Conservation (phyloP, 2,888 invertebrate species). For the Tachystola acroxantha region DNA sequence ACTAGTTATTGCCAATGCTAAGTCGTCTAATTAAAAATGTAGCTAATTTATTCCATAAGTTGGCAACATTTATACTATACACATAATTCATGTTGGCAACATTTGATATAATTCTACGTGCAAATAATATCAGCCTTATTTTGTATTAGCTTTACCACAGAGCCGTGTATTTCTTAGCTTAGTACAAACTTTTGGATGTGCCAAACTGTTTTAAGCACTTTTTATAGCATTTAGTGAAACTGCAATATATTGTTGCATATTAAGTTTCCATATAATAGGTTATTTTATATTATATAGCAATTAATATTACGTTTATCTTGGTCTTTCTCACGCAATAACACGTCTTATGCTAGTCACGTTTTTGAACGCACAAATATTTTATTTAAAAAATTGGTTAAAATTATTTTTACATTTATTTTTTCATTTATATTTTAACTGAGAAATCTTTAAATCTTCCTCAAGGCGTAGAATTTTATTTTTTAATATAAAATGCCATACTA, state of each 20-base stretch:
- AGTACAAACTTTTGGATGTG: slow-evolving; percentile 72
- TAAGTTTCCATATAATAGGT: slow-evolving; percentile 41
- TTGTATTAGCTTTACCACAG: slow-evolving; percentile 59
- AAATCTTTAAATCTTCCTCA: slow-evolving; percentile 21
- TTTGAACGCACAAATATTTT: slow-evolving; percentile 69
- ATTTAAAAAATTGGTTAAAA: slow-evolving; percentile 25
- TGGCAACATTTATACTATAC: too few relatives aligned
- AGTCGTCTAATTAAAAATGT: too few relatives aligned
- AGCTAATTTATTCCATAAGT: too few relatives aligned
- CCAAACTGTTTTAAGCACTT: slow-evolving; percentile 66
- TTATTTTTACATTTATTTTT: slow-evolving; percentile 19
- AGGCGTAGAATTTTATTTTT: slow-evolving; percentile 44
- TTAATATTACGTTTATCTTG: slow-evolving; percentile 34
- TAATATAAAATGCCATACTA: slow-evolving; percentile 71
- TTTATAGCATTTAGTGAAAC: slow-evolving; percentile 64
- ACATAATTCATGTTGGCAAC: too few relatives aligned
- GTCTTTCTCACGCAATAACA: slow-evolving; percentile 70
- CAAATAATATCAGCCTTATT: too few relatives aligned
- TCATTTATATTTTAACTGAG: slow-evolving; percentile 9
- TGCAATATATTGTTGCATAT: slow-evolving; percentile 52
- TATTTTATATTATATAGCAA: slow-evolving; percentile 25
- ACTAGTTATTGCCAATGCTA: too few relatives aligned
- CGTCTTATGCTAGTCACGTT: slow-evolving; percentile 75
- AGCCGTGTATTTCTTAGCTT: slow-evolving; percentile 66
- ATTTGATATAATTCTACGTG: too few relatives aligned